Evolutionary conservation across 1,140 invertebrate species (phyloP).

Genomic region (Drosophila erecta): DNA sequence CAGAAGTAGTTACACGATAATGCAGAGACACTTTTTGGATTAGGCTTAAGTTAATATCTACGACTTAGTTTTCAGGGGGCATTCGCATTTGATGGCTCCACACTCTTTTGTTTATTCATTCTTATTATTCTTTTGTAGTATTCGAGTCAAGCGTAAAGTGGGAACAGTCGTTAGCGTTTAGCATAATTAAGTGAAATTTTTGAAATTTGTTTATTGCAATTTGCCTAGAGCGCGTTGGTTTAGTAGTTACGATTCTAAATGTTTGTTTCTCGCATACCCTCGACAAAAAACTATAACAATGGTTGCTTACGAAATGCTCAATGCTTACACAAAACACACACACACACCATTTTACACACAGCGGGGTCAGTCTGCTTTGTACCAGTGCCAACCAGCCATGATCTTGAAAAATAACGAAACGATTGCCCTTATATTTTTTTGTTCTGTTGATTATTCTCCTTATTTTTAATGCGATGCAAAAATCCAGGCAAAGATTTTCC

Average conservation of each 20-base stretch:
- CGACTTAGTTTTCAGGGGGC: conserved; percentile 57
- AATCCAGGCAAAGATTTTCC: conserved; percentile 51
- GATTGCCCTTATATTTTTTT: conserved; percentile 25
- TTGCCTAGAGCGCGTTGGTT: conserved; percentile 65
- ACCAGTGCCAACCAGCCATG: conserved; percentile 69
- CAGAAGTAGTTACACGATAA: conserved; percentile 60
- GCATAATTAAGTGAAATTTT: conserved; percentile 67
- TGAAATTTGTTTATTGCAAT: conserved; percentile 78
- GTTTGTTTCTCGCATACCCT: conserved; percentile 47
- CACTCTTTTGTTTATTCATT: conserved; percentile 74
- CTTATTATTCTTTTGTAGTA: conserved; percentile 62
- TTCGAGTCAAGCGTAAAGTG: conserved; percentile 69
- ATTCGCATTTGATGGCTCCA: conserved; percentile 26
- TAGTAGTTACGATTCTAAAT: conserved; percentile 63
- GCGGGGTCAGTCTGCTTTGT: conserved; percentile 56
- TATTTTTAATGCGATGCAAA: conserved; percentile 36
- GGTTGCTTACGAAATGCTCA: conserved; percentile 70
- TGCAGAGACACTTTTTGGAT: conserved; percentile 52
- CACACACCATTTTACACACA: conserved; percentile 26
- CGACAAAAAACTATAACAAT: conserved; percentile 29
- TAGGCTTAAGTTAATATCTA: conserved; percentile 63
- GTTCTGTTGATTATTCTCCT: conserved; percentile 45
- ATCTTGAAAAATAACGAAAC: conserved; percentile 45
- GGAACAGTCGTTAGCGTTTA: conserved; percentile 71
- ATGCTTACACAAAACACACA: conserved; percentile 53